A percentile compares a stretch with the other conserved stretches of the same genome.
phyloP scores from a whole-genome alignment of 1,140 invertebrate genomes.

The Psilanteris sp. region DNA sequence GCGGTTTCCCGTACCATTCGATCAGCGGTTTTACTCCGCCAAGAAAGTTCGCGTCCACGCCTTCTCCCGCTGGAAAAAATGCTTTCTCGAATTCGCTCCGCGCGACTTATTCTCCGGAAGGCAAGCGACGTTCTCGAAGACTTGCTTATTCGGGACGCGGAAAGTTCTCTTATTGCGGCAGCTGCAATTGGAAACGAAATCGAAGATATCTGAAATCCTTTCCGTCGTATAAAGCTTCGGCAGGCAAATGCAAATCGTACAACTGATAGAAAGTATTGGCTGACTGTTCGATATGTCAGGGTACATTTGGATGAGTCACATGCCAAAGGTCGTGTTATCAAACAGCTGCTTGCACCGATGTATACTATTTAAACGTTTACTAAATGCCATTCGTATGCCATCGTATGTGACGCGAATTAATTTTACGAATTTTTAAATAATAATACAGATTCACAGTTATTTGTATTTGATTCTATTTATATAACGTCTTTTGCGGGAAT shows the following conservation, averaged over 20 bases:
- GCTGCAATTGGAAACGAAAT: conserved; percentile 66
- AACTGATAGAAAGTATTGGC: conserved; percentile 58
- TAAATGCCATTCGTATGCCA: too few relatives aligned
- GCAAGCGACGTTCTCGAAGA: conserved; percentile 57
- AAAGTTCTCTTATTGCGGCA: conserved; percentile 65
- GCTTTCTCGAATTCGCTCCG: conserved; percentile 22
- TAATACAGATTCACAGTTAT: too few relatives aligned
- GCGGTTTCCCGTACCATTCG: conserved; percentile 9
- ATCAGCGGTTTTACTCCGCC: conserved; percentile 14
- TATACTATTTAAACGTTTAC: conserved; percentile 19
- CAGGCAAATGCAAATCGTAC: conserved; percentile 67
- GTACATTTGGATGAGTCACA: conserved; percentile 11
- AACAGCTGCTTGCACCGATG: conserved; percentile 8
- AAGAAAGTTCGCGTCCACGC: conserved; percentile 19
- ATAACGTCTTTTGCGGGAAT: too few relatives aligned
- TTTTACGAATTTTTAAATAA: too few relatives aligned
- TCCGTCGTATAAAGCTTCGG: conserved; percentile 45
- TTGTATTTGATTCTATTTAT: too few relatives aligned
- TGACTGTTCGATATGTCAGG: conserved; percentile 23
- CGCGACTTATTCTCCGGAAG: conserved; percentile 24
- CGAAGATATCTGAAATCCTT: conserved; percentile 68
- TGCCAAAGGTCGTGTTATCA: conserved; percentile 3
- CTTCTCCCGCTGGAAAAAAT: conserved; percentile 1
- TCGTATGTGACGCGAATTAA: too few relatives aligned
- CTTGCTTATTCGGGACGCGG: conserved; percentile 67